Conservation (phyloP, 2,113 vertebrate genomes). For the Mobula hypostoma region DNA sequence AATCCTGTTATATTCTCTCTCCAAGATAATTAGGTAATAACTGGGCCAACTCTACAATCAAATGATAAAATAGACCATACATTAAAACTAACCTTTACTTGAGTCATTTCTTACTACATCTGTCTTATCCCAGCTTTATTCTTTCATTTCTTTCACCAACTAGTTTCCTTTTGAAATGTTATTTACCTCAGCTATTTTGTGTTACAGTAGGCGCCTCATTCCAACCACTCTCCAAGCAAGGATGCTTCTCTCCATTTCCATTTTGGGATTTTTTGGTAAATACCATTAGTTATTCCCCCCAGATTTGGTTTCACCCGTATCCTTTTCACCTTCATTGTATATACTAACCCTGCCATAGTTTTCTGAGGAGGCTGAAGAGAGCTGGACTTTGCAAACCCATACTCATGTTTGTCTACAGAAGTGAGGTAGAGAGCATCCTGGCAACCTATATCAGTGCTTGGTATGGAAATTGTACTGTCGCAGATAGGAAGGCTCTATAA, state of each 20-base stretch:
- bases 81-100: no score
- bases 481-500: no score
- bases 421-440: no score
- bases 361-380: no score
- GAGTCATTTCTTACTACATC: background rate
- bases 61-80: background rate
- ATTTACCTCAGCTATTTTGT: background rate
- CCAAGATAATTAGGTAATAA: background rate
- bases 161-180: background rate
- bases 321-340: background rate
- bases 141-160: background rate
- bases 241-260: background rate
- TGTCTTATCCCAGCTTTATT: background rate
- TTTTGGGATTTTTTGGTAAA: background rate
- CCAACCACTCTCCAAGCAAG: background rate
- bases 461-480: no score
- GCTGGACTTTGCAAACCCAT: no score
- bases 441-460: no score
- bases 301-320: background rate
- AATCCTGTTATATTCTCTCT: background rate
- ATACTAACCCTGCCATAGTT: no score
- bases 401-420: no score
- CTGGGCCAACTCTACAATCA: background rate
- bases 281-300: background rate
- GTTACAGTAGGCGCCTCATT: background rate